A percentile compares a stretch with the other conserved stretches of the same genome.
Evolutionary conservation across 2,888 invertebrate genomes (phyloP).

Genomic region (Cyrtodaria siliqua): DNA sequence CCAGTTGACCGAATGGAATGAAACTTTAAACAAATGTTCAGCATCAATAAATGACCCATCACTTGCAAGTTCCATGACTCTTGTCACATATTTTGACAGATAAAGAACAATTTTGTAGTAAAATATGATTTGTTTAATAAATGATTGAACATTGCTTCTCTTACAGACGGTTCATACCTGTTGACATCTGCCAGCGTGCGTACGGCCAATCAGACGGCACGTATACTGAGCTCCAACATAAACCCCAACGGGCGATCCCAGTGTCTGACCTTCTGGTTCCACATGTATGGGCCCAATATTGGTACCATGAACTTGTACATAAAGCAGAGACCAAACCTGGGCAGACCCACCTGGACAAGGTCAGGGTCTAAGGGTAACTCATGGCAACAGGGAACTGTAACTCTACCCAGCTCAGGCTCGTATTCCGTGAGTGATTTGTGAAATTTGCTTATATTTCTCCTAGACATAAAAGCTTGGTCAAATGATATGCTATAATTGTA

Average conservation of each 20-base stretch:
- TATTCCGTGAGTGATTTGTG: conserved; percentile 54
- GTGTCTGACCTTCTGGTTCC: conserved; percentile 79
- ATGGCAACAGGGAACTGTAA: conserved; percentile 69
- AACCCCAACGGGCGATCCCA: conserved; percentile 37
- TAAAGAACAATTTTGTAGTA: no score
- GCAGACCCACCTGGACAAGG: conserved; percentile 68
- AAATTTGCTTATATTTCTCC: no score
- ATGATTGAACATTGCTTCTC: conserved; percentile 4
- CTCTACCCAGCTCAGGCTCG: conserved; percentile 53
- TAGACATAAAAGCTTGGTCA: no score
- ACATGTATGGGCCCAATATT: conserved; percentile 78
- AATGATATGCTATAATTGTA: no score
- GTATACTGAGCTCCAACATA: conserved; percentile 56
- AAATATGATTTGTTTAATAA: no score
- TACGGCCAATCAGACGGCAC: conserved; percentile 54
- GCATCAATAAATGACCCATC: no score
- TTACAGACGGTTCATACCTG: conserved; percentile 73
- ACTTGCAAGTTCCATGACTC: no score
- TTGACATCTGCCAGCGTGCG: conserved; percentile 68
- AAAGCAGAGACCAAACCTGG: conserved; percentile 42
- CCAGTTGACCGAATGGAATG: no score
- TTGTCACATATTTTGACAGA: no score
- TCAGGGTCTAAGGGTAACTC: conserved; percentile 65
- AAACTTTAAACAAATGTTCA: no score
- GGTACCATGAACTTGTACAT: conserved; percentile 72